A percentile compares a stretch with the other conserved stretches of the same genome.
Conservation (phyloP, 2,797 vertebrate species). For the Mallotus villosus region DNA sequence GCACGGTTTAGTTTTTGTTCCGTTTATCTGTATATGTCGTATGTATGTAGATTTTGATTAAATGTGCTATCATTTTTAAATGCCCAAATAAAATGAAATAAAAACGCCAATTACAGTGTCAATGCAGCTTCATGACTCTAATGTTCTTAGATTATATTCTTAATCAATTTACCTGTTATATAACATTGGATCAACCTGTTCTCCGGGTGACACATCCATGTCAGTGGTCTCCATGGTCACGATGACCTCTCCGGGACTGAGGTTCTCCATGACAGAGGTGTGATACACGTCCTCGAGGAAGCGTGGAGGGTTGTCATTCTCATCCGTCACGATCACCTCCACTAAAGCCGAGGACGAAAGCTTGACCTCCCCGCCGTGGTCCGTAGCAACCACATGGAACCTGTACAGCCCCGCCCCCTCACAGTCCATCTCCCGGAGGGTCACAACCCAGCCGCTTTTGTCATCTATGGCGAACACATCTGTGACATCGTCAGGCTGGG, state of each 20-base stretch:
- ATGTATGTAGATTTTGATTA: too few species aligned
- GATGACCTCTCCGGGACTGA: slow-evolving; percentile 80
- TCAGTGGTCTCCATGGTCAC: slow-evolving; percentile 85
- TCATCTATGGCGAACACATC: slow-evolving; percentile 86
- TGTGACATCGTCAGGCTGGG: slow-evolving; percentile 67
- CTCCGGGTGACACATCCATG: slow-evolving; percentile 84
- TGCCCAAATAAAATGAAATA: too few species aligned
- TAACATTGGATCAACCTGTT: slow-evolving; percentile 92
- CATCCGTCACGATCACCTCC: slow-evolving; percentile 90
- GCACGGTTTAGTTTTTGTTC: too few species aligned
- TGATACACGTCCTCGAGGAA: slow-evolving; percentile 86
- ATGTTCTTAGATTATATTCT: neutral
- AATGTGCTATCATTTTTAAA: too few species aligned
- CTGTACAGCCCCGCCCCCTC: slow-evolving; percentile 79
- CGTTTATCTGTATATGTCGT: too few species aligned
- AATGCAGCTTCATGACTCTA: too few species aligned
- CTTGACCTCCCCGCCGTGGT: slow-evolving; percentile 84
- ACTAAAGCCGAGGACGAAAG: slow-evolving; percentile 90
- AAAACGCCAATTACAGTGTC: too few species aligned
- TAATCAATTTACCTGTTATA: slow-evolving; percentile 86
- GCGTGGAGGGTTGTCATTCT: slow-evolving; percentile 91
- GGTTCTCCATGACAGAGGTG: slow-evolving; percentile 87
- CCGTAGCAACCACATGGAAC: slow-evolving; percentile 88
- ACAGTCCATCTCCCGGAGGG: slow-evolving; percentile 82
- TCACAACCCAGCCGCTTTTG: slow-evolving; percentile 92